phyloP scores from a whole-genome alignment of 1,140 invertebrate species.

The Aphaenogaster floridana region DNA sequence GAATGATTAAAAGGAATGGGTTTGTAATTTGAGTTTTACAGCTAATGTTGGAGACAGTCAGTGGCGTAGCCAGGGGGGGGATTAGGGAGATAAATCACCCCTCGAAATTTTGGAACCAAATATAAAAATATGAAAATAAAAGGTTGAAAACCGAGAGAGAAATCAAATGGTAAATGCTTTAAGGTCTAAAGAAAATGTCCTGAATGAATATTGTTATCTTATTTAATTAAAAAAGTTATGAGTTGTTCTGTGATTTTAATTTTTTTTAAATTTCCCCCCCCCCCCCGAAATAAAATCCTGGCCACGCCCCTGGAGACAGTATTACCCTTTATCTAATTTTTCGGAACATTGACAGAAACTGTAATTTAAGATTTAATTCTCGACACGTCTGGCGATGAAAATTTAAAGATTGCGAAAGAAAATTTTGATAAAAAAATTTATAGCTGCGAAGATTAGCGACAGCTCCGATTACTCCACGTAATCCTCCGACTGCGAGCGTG shows the following conservation, averaged over 20 bases:
- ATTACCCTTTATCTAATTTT: not conserved
- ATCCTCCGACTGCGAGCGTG: conserved; percentile 37
- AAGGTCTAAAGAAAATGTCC: too few relatives aligned
- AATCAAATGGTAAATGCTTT: too few relatives aligned
- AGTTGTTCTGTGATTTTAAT: too few relatives aligned
- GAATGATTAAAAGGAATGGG: not conserved
- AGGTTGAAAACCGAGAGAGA: too few relatives aligned
- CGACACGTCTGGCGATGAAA: not conserved
- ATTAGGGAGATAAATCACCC: too few relatives aligned
- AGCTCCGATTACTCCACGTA: not conserved
- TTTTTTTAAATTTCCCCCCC: too few relatives aligned
- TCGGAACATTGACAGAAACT: not conserved
- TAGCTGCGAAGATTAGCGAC: not conserved
- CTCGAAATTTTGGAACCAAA: too few relatives aligned
- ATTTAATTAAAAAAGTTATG: too few relatives aligned
- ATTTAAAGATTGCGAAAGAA: not conserved
- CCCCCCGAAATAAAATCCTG: too few relatives aligned
- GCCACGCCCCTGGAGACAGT: not conserved
- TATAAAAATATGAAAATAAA: too few relatives aligned
- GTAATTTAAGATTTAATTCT: conserved; percentile 1
- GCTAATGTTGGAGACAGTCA: not conserved
- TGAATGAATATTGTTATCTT: too few relatives aligned
- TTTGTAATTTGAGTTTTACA: not conserved
- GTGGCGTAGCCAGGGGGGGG: too few relatives aligned
- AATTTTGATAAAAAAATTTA: conserved; percentile 16